Evolutionary conservation across 37 sponge, comb jelly and placozoan genomes (phyloP), one percentile per base, ranked within the genome.

Genomic region (Chondrilla cf. caribensis): DNA sequence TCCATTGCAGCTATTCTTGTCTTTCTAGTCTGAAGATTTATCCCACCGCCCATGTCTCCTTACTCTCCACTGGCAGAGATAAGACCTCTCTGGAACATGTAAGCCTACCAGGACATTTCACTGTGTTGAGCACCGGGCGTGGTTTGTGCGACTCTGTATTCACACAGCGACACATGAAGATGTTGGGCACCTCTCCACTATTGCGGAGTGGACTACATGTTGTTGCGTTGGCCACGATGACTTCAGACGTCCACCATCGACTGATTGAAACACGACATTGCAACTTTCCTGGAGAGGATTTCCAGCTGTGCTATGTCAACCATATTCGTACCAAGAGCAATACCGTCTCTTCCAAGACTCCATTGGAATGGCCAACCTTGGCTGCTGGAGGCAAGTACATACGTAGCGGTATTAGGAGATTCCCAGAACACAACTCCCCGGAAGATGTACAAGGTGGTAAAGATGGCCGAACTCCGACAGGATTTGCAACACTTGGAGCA

Each of bases 281-380:
- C 17, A 39, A 73, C 24, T 73, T 73, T 73, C 44, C 43, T 18
- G 14, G 24, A 21, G 76, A 73, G n/a, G 36, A 14, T 38, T 42
- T 42, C 14, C 76, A 39, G 24, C 76, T 73, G 9, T 73, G 76
- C 43, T 38, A 73, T 73, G 76, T 42, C n/a, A 42, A 39, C 44
- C 76, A 73, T 39, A 19, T 43, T 8, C 25, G 15, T n/a, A 62
- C 22, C 64, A 62, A 47, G 51, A 47, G 51, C 51, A 6, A 47
- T 47, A 14, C 51, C 11, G 51, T 47, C 11, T 6, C 51, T 11
- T 6, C 51, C 51, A 47, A 11, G 11, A 47, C 51, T 14, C 51
- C 51, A 47, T 11, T 47, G 6, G 51, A 6, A 6, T 47, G 51
- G 51, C 51, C 51, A 6, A 47, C 9, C 11, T 11, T 14, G 11